Base-by-base conservation (phyloP, 2,888 invertebrate species). In the Tinea semifulvella region DNA sequence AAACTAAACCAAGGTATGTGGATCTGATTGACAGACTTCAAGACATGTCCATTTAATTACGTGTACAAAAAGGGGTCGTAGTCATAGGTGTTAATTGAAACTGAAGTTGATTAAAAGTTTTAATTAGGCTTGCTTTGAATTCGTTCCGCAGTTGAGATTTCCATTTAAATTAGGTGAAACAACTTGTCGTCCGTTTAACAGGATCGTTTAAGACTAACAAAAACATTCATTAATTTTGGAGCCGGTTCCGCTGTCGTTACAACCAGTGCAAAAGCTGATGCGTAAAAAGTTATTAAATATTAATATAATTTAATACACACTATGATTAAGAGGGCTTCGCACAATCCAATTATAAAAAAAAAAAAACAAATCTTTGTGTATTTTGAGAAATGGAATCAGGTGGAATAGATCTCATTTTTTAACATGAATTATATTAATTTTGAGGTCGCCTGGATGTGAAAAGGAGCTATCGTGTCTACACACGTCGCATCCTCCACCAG, bases 221-320 rank as follows among this genome's bases (percentile, higher is more conserved):
- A 58, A 67, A 68, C 61, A 59, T 55, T 56, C 51, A 53, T 56
- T 58, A 20, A 60, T 59, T 54, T 47, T 51, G 58, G 60, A 64
- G 60, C 61, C 58, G 52, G 70, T 60, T 58, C 63, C 45, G 44
- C 52, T 16, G 22, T 64, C 65, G 67, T 68, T 70, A 67, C 58
- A 52, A 61, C 75, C 70, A 74, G 77, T 76, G 77, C 74, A 74
- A 75, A 72, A 72, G 63, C 62, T 72, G 75, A 72, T 72, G 63
- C 72, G 22, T 8, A 20, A 27, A 68, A 68, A 63, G 72, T 72
- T 69, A 73, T 72, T 58, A 62, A 60, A 65, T 68, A 65, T 70
- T 74, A 71, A 71, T 69, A 66, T 63, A 61, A 51, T 53, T 50
- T 42, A 26, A 10, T 17, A 31, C 31, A 10, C 11, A 26, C 26